Evolutionary conservation across 1,140 invertebrate species (phyloP).

Genomic region (Pentalonia nigronervosa): DNA sequence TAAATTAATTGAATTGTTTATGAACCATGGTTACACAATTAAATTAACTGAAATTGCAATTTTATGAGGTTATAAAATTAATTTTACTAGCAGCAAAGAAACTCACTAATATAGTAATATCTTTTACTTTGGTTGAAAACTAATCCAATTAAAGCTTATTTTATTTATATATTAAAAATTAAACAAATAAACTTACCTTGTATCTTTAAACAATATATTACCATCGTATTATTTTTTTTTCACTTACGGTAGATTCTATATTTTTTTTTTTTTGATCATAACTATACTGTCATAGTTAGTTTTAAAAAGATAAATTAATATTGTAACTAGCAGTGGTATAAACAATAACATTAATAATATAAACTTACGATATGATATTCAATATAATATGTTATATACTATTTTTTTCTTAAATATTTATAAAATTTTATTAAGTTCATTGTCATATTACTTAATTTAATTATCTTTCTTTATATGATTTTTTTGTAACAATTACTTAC

Average conservation of each 20-base stretch:
- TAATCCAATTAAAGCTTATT: not conserved
- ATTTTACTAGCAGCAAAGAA: not conserved
- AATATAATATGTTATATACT: too few species aligned
- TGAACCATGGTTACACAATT: not conserved
- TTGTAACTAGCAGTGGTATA: not conserved
- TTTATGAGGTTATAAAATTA: not conserved
- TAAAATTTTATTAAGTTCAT: too few species aligned
- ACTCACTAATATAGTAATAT: not conserved
- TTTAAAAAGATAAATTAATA: not conserved
- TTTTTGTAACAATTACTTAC: too few species aligned
- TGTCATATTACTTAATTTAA: too few species aligned
- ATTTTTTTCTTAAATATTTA: too few species aligned
- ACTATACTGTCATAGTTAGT: not conserved
- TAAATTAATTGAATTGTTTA: not conserved
- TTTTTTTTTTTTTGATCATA: not conserved
- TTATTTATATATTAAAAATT: slow-evolving; percentile 5
- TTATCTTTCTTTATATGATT: too few species aligned
- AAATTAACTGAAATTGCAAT: slow-evolving; percentile 21
- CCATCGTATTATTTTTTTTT: not conserved
- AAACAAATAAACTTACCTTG: not conserved
- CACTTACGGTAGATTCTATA: not conserved
- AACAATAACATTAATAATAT: too few species aligned
- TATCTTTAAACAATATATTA: not conserved
- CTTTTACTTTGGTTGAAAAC: not conserved
- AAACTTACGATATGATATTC: too few species aligned